Base-by-base conservation (phyloP, 1,140 invertebrate genomes). In the Parasteatoda tepidariorum region DNA sequence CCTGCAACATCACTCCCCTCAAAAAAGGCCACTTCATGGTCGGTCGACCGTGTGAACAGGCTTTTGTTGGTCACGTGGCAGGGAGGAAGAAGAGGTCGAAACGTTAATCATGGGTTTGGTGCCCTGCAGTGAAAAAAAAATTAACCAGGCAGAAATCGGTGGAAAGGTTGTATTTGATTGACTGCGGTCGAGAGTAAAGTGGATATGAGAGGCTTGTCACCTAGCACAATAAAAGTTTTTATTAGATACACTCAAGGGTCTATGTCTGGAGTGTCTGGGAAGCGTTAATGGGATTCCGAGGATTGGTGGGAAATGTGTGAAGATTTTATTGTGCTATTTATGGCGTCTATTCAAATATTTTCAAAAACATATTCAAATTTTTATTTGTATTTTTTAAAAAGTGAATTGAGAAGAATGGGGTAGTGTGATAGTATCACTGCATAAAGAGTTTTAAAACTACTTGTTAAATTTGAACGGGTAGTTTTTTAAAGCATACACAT, bases 51-150 rank as follows among this genome's bases (percentile, higher is more conserved):
- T 79, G 75, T 79, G 75, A 79, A 68, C 75, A 22, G 61, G 6
- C 34, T 41, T 67, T 79, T 79, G 75, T 79, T n/a, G 7, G 62
- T 26, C 38, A 55, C 75, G 64, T 61, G 75, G 22, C 18, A 30
- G 62, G 33, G 9, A 48, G 61, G 59, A 54, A 64, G 74, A 54
- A 33, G 75, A 68, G 62, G 75, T 68, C 75, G 41, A 79, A 79
- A 76, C 73, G 73, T 64, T 76, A 76, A 76, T 76, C 73, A 76
- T n/a, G 28, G 62, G 67, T 79, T 71, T 76, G 67, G 6, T 26
- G 22, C 61, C 15, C 61, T 7, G 61, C 61, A 30, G 1, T 9
- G 26, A 30, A 9, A 22, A 22, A 59, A 4, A 33, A 31, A 64
- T 28, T 24, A 64, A 30, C 7, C 15, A 64, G 11, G 13, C 31